Base-by-base conservation (phyloP, 92 coral and sea anemone genomes). In the Zoanthus gigantus region DNA sequence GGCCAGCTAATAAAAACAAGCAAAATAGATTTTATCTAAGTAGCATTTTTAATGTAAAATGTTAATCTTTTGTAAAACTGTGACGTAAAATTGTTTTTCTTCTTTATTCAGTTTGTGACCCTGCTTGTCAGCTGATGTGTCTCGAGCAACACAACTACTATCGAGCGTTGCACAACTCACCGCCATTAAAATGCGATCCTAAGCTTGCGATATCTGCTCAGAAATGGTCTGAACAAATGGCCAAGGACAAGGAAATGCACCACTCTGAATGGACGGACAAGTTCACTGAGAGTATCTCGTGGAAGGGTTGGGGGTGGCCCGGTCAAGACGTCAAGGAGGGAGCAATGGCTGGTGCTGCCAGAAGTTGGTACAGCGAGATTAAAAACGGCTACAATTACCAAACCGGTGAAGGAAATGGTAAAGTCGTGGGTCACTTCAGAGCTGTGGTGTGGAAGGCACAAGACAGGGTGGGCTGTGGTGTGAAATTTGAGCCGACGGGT, bases 321-420 rank as follows among this genome's bases (percentile, higher is more conserved):
- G 90, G 90, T 3, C 85, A 90, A 94, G 90, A 93, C 4, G 68
- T 77, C 23, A 91, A 82, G 90, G 92, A 89, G 31, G 94, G 96
- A 30, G 96, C 96, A 18, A 87, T 95, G 31, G 84, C 94, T 12
- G 96, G 96, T 7, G 98, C 96, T 0, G 84, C 88, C 0, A 84
- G 95, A 58, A 88, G 98, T 46, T 95, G 98, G 98, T 95, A 95
- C 84, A 88, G 93, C 32, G 96, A 95, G 48, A 95, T 95, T 72
- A 95, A 95, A 68, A 84, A 95, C 52, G 86, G 73, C 44, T 95
- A 95, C 73, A 71, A 91, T 61, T 95, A 91, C 67, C 34, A 89
- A 14, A 89, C 96, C 8, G 98, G 98, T 2, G 53, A 73, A 69
- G 95, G 95, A 7, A 89, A 52, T 54, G 91, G 93, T 12, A 32